Evolutionary conservation across 1,140 invertebrate species (phyloP).

Genomic region (Drosophila orosa): DNA sequence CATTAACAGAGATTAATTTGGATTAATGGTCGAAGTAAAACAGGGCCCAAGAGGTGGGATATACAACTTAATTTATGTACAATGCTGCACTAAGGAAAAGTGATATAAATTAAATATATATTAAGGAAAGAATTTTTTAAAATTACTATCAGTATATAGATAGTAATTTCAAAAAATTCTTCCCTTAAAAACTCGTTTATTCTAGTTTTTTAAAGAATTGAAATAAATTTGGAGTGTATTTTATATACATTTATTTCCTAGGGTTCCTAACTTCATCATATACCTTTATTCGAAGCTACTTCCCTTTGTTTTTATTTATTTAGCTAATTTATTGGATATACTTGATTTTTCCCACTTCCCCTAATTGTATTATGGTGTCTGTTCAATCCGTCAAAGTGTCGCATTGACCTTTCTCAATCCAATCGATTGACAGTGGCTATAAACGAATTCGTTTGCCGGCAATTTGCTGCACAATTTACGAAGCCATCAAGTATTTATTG

Average conservation of each 20-base stretch:
- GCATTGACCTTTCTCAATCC: conserved; percentile 18
- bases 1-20: conserved; percentile 13
- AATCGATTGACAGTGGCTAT: conserved; percentile 37
- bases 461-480: conserved; percentile 34
- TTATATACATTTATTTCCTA: not conserved
- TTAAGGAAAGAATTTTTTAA: too few relatives aligned
- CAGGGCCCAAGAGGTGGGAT: too few relatives aligned
- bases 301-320: not conserved
- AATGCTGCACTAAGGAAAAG: not conserved
- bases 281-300: not conserved
- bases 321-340: not conserved
- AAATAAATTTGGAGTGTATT: too few relatives aligned
- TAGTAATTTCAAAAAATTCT: too few relatives aligned
- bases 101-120: too few relatives aligned
- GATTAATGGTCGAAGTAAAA: not conserved
- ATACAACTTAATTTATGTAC: not conserved
- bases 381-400: conserved; percentile 14
- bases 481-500: conserved; percentile 34
- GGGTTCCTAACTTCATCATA: not conserved
- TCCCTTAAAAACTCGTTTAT: too few relatives aligned
- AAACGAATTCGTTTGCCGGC: conserved; percentile 35
- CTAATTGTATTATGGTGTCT: not conserved
- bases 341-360: not conserved
- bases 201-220: not conserved
- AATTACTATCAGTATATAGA: too few relatives aligned